These are phyloP conservation scores for Stichopus chloronotus DNA, from an alignment of 35 echinoderm and acorn worm genomes.

Conservation along the genomic window DNA sequence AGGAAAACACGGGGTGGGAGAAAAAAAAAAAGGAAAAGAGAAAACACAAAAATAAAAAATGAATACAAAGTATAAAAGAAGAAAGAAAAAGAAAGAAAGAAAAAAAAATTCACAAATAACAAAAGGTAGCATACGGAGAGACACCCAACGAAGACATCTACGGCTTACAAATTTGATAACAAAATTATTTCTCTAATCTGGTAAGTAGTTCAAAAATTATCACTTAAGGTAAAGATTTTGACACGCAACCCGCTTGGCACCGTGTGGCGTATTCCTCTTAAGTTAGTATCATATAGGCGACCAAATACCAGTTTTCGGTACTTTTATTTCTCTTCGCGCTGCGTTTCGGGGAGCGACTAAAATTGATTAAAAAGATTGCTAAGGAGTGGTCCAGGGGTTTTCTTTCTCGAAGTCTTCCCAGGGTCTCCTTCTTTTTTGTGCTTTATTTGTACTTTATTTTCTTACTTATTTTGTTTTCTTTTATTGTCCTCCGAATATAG, in stretches of 20 bases:
- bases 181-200: conserved; percentile 39
- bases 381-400: conserved; percentile 24
- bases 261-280: conserved; percentile 13
- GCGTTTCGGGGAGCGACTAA: conserved; percentile 6
- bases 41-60: not conserved
- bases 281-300: not conserved
- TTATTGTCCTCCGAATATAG: not conserved
- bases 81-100: not conserved
- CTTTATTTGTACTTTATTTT: not conserved
- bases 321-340: conserved; percentile 12
- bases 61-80: too few species aligned
- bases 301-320: not conserved
- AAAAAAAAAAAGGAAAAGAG: not conserved
- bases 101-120: not conserved
- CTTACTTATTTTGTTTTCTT: not conserved
- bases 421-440: conserved; percentile 16
- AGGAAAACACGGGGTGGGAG: not conserved
- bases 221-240: conserved; percentile 26
- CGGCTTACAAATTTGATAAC: conserved; percentile 24
- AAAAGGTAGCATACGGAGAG: not conserved
- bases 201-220: conserved; percentile 47
- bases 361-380: conserved; percentile 37
- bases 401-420: not conserved
- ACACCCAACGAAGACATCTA: conserved; percentile 5
- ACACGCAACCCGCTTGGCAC: conserved; percentile 36